Evolutionary conservation across 2,888 invertebrate genomes (phyloP).

Genomic region (Drosophila kambysellisi): DNA sequence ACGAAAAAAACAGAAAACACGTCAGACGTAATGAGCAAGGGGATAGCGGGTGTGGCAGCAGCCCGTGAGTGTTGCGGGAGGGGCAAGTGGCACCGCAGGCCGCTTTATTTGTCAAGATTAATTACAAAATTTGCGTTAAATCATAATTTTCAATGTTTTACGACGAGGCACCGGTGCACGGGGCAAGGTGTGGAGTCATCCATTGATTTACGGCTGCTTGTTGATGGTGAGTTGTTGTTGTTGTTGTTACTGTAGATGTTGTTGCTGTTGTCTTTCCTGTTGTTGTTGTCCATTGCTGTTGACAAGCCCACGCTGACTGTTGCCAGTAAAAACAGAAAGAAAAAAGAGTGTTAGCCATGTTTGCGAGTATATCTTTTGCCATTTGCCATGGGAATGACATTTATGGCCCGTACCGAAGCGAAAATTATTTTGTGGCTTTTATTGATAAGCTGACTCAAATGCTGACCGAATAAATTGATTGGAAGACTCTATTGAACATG

Average conservation of each 20-base stretch:
- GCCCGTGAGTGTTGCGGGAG: constrained; percentile 14
- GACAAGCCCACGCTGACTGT: constrained; percentile 52
- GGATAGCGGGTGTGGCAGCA: neutral
- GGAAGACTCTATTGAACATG: constrained; percentile 3
- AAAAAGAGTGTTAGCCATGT: constrained; percentile 52
- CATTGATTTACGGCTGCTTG: constrained; percentile 58
- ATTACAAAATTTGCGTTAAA: constrained; percentile 79
- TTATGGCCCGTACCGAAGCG: constrained; percentile 51
- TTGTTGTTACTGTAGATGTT: constrained; percentile 7
- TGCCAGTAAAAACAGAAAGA: constrained; percentile 26
- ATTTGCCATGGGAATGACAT: constrained; percentile 64
- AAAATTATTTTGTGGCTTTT: constrained; percentile 28
- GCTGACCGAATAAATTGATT: constrained; percentile 24
- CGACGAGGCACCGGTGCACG: constrained; percentile 20
- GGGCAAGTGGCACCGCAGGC: constrained; percentile 22
- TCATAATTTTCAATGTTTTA: constrained; percentile 74
- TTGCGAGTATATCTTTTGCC: constrained; percentile 45
- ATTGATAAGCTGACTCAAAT: constrained; percentile 34
- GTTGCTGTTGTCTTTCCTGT: constrained; percentile 21
- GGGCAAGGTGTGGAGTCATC: constrained; percentile 27
- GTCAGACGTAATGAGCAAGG: constrained; percentile 16
- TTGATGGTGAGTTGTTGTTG: constrained; percentile 33
- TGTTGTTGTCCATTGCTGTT: constrained; percentile 27
- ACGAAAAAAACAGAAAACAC: neutral
- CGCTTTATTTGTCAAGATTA: constrained; percentile 79